phyloP scores from a whole-genome alignment of 2,113 vertebrate genomes.

The Brachionichthys hirsutus region DNA sequence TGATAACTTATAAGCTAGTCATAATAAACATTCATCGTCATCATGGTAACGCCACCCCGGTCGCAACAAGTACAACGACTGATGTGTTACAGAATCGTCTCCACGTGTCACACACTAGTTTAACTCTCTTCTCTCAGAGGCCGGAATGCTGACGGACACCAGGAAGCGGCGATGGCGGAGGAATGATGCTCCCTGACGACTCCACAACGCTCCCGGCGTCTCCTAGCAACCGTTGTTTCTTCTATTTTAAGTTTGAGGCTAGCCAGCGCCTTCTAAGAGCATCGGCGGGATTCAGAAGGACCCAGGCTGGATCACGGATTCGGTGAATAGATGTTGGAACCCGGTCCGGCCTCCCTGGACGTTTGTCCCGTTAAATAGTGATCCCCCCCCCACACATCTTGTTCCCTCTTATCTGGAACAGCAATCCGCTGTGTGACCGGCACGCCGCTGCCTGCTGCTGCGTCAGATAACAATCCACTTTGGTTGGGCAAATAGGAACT shows the following conservation, averaged over 20 bases:
- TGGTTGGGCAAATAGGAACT: constrained; percentile 73
- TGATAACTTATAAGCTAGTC: too few species aligned
- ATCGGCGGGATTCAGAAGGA: constrained; percentile 6
- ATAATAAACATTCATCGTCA: too few species aligned
- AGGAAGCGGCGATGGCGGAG: too few species aligned
- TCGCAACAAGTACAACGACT: too few species aligned
- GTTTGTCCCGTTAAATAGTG: constrained; percentile 58
- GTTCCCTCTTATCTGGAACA: constrained; percentile 63
- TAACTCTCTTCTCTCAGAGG: too few species aligned
- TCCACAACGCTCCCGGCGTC: not conserved
- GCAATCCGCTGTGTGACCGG: constrained; percentile 67
- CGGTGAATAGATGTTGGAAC: constrained; percentile 10
- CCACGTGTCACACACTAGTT: too few species aligned
- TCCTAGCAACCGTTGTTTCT: not conserved
- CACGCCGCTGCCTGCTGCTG: constrained; percentile 59
- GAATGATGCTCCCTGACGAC: not conserved
- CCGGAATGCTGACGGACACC: too few species aligned
- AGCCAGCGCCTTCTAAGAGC: not conserved
- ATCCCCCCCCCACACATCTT: constrained; percentile 29
- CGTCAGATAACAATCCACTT: constrained; percentile 68
- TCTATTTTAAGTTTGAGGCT: not conserved
- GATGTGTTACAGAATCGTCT: too few species aligned
- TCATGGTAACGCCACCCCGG: too few species aligned
- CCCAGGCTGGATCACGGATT: constrained; percentile 18
- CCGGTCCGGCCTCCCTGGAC: constrained; percentile 24